A percentile compares a stretch with the other conserved stretches of the same genome.
phyloP scores from a whole-genome alignment of 2,888 invertebrate genomes.

The Amblyteles armatorius region DNA sequence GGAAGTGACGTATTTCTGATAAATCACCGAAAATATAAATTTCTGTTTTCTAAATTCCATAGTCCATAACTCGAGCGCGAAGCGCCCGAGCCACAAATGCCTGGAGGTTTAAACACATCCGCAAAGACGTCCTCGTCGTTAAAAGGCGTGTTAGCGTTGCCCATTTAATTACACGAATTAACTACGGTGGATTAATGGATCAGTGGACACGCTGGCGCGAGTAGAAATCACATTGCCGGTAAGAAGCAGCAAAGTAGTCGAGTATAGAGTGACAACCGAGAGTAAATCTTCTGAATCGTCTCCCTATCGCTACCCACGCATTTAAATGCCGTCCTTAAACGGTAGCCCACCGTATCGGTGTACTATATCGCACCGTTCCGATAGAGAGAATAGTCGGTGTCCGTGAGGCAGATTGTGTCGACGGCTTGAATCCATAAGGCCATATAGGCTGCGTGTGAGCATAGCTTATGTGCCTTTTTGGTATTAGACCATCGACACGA shows the following conservation, averaged over 20 bases:
- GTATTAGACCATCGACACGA: not conserved
- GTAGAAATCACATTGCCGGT: not conserved
- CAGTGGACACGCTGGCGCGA: not conserved
- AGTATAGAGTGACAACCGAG: not conserved
- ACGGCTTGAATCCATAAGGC: not conserved
- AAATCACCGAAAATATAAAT: not conserved
- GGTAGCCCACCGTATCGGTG: not conserved
- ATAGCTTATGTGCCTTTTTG: not conserved
- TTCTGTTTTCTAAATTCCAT: not conserved
- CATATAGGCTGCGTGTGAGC: not conserved
- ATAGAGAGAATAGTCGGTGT: not conserved
- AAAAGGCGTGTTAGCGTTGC: not conserved
- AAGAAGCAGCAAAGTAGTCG: not conserved
- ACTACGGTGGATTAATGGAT: not conserved
- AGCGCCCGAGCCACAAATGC: no score
- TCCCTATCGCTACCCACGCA: not conserved
- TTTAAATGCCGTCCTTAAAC: conserved; percentile 1
- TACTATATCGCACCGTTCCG: not conserved
- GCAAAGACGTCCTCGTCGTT: not conserved
- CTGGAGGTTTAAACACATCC: not conserved
- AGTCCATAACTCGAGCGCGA: no score
- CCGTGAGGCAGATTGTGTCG: not conserved
- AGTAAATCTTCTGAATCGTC: not conserved
- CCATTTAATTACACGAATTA: not conserved
- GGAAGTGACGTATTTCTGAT: not conserved